Base-by-base conservation (phyloP, 2,797 vertebrate genomes). In the Anguilla obscura region DNA sequence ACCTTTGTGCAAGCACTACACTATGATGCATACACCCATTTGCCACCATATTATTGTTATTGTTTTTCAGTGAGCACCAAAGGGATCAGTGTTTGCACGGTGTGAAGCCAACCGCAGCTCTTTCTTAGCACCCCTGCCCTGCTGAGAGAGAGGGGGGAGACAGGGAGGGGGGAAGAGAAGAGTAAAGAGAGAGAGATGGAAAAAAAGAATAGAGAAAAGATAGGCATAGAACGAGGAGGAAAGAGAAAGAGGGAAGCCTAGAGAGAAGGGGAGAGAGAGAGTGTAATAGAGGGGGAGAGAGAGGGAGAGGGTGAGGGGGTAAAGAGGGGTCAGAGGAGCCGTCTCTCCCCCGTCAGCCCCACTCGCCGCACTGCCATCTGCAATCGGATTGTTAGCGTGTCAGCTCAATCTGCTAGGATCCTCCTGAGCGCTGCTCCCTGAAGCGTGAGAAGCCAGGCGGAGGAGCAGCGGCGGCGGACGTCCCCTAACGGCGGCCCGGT, bases 371-470 rank as follows among this genome's bases (percentile, higher is more conserved):
- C 88, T 94, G 93, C 93, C 94, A 93, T 93, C 93, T 94, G 94
- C 94, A 94, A 94, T 96, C 93, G 95, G 95, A 93, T 93, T 96
- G 95, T 95, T 96, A 95, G 94, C 95, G 91, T 94, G 94, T 97
- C 96, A 94, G 93, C 95, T 95, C 94, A 94, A 91, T 94, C 94
- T 95, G 93, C 93, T 94, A 93, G 91, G 92, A 93, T 95, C 94
- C 94, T 12, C 93, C 89, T 89, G 91, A 96, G 94, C 92, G 92
- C 91, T 87, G 89, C 92, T 95, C 93, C 92, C 92, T 93, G 94
- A 93, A 93, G 95, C 88, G 0, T 93, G 91, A 94, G 92, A 90
- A 96, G 92, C 93, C 93, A 90, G 91, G 85, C 87, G 58, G 21
- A 18, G 60, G 8, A 8, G 54, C 89, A 94, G 93, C 92, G 91